These are phyloP conservation scores for Suillia variegata DNA, from an alignment of 2,888 invertebrate species.

Conservation along the genomic window DNA sequence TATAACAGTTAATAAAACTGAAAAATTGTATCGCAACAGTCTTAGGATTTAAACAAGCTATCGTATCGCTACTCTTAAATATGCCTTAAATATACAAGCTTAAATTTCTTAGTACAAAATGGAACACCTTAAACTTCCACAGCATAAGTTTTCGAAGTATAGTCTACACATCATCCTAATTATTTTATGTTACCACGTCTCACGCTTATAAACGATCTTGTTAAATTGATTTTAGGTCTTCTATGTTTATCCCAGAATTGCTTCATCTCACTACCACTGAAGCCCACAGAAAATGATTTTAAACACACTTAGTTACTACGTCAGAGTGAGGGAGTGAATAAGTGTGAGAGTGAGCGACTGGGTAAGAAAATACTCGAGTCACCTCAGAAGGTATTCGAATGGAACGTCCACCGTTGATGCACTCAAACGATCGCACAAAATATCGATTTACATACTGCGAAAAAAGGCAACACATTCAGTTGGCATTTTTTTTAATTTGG, in stretches of 20 bases:
- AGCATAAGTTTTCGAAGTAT: no score
- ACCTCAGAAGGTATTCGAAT: conserved; percentile 24
- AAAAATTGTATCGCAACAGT: no score
- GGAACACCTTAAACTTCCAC: no score
- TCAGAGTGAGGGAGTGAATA: neutral
- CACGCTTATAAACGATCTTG: no score
- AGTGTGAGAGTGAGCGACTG: neutral
- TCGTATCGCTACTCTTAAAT: no score
- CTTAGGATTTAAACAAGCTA: no score
- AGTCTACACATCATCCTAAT: no score
- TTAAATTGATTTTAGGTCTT: neutral
- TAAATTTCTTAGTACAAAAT: no score
- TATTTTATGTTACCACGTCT: no score
- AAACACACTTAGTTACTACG: neutral
- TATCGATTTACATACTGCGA: conserved; percentile 45
- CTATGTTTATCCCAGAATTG: neutral
- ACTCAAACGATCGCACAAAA: conserved; percentile 29
- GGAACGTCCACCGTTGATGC: conserved; percentile 5
- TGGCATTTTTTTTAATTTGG: neutral
- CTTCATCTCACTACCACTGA: neutral
- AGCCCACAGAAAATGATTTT: neutral
- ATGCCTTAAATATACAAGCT: no score
- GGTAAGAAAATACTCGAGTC: conserved; percentile 8
- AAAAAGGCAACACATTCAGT: neutral
- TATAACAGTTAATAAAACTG: no score